Evolutionary conservation across 2,888 invertebrate genomes (phyloP).

Genomic region (Agrochola macilenta): DNA sequence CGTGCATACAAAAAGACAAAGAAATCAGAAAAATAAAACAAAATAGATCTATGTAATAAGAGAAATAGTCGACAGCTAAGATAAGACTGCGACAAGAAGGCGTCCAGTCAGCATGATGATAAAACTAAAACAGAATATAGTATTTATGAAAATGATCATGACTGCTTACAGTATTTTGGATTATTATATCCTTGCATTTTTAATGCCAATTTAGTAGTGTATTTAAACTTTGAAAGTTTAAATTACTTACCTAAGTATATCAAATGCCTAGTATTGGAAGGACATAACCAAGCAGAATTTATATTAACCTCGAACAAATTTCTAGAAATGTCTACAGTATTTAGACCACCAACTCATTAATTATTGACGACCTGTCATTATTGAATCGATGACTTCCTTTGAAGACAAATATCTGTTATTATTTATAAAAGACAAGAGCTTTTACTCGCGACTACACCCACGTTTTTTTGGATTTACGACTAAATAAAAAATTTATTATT

Average conservation of each 20-base stretch:
- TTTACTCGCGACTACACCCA: no score
- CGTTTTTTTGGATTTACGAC: no score
- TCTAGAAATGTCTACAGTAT: not conserved
- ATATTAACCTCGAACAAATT: not conserved
- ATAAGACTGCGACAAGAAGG: no score
- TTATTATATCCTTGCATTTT: not conserved
- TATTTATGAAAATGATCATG: no score
- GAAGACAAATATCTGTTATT: conserved; percentile 4
- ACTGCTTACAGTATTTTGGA: no score
- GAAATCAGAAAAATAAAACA: no score
- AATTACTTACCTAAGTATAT: not conserved
- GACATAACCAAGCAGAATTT: conserved; percentile 10
- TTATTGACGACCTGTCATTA: conserved; percentile 20
- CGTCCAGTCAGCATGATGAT: no score
- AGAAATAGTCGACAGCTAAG: no score
- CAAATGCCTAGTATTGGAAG: not conserved
- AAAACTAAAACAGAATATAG: no score
- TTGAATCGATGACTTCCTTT: conserved; percentile 7
- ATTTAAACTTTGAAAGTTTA: not conserved
- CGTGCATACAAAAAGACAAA: no score
- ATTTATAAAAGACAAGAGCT: conserved; percentile 4
- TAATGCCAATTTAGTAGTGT: not conserved
- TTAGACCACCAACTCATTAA: conserved; percentile 20
- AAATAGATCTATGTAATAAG: no score
- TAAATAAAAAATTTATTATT: no score